Conservation (phyloP, 2,888 invertebrate species). For the Lepidochrysops patricia region DNA sequence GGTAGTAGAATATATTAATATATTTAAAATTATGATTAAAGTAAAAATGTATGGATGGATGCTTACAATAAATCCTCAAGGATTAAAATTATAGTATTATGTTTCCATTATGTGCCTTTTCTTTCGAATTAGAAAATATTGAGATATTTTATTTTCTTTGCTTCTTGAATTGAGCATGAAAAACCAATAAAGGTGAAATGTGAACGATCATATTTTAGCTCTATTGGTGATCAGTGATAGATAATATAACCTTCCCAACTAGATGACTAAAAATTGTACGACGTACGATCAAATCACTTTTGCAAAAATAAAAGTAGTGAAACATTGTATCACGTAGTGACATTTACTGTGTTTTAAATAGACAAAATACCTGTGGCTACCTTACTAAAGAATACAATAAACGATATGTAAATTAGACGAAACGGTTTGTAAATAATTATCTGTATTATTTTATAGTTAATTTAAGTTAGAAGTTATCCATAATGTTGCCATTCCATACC, state of each 20-base stretch:
- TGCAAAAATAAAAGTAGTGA: no score
- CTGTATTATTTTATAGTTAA: not conserved
- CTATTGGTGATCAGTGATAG: no score
- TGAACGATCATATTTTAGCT: no score
- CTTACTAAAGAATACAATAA: not conserved
- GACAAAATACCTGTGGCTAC: not conserved
- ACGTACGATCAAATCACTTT: not conserved
- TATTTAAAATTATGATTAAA: not conserved
- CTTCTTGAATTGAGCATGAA: no score
- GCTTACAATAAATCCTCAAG: no score
- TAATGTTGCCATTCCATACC: slow-evolving; percentile 36
- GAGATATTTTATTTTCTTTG: not conserved
- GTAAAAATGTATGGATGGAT: no score
- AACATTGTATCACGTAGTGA: not conserved
- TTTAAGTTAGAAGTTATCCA: slow-evolving; percentile 11
- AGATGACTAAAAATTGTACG: not conserved
- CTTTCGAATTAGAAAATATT: not conserved
- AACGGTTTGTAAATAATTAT: slow-evolving; percentile 6
- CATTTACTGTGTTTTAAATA: not conserved
- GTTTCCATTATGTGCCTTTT: not conserved
- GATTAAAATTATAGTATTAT: not conserved
- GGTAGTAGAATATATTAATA: no score
- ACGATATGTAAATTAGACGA: not conserved
- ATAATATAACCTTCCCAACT: not conserved
- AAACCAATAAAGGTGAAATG: no score